Evolutionary conservation across 2,113 vertebrate species (phyloP).

Genomic region (Bungarus multicinctus): DNA sequence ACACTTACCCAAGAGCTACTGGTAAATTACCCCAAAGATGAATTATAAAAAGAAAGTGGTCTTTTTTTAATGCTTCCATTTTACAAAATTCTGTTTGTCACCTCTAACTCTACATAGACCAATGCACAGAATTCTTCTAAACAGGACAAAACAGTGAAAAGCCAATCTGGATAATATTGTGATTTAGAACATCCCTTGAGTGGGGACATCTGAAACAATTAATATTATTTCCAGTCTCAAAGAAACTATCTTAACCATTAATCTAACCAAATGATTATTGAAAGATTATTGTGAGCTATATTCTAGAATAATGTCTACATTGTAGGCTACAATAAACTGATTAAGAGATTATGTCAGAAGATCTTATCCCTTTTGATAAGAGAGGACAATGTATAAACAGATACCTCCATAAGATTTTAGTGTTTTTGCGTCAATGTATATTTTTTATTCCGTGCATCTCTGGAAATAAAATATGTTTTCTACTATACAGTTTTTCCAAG

Average conservation of each 20-base stretch:
- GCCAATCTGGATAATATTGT: background rate
- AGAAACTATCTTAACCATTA: background rate
- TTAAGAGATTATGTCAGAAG: background rate
- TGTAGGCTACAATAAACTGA: background rate
- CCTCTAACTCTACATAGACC: background rate
- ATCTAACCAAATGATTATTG: background rate
- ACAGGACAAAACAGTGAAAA: background rate
- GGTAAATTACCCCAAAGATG: background rate
- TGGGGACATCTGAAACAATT: background rate
- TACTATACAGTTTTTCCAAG: background rate
- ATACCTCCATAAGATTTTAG: background rate
- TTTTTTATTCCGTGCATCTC: background rate
- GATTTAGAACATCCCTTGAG: background rate
- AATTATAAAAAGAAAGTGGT: background rate
- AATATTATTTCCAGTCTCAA: background rate
- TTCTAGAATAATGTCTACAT: background rate
- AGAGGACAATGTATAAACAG: background rate
- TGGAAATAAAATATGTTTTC: background rate
- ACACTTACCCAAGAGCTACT: background rate
- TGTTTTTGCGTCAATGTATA: background rate
- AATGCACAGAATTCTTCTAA: background rate
- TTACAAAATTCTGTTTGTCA: background rate
- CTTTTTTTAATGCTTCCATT: background rate
- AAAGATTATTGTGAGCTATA: background rate
- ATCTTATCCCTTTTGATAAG: background rate